Evolutionary conservation across 2,113 vertebrate species (phyloP), one percentile per base, ranked within the genome.

Genomic region (Balaeniceps rex): DNA sequence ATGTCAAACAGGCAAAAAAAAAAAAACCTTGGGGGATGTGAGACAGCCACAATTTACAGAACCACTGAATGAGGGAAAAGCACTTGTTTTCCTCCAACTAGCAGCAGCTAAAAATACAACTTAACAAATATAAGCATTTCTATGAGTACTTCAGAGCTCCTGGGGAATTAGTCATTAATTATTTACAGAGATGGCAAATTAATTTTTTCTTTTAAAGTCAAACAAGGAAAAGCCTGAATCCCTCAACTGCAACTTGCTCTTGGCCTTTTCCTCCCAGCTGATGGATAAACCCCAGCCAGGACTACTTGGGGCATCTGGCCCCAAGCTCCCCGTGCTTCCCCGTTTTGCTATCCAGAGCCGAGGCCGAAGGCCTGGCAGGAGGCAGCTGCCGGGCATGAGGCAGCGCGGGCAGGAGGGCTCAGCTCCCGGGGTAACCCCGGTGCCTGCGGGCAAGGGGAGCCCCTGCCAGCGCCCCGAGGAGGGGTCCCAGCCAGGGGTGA

Each of bases 61-160:
- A 83, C 14, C 13, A 34, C n/a, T 28, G 52, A 94, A 79, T 66
- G 74, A 89, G 57, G 46, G 71, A 77, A 91, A 96, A 89, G 60
- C 7, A 19, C 55, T 83, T 77, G 44, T 93, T 95, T 94, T 87
- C 55, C 82, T 83, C 57, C 66, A 93, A 23, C 38, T 46, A 78
- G 17, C 66, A 64, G 47, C 44, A 75, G 92, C 94, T 96, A 95
- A 96, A 98, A 95, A 92, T 90, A 93, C 38, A 93, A 36, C 69
- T 94, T 91, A 85, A 94, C 28, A 77, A 82, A 88, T 68, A 72
- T 33, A 85, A 83, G 82, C 42, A 44, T 95, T 91, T 96, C 96
- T 92, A 60, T 60, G 65, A 89, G 66, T 76, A 74, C 60, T 94
- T 93, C 66, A 89, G 72, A 87, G 36, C 78, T 89, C 64, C 66